Conservation (phyloP, 1,140 invertebrate species). For the Belonocnema kinseyi region DNA sequence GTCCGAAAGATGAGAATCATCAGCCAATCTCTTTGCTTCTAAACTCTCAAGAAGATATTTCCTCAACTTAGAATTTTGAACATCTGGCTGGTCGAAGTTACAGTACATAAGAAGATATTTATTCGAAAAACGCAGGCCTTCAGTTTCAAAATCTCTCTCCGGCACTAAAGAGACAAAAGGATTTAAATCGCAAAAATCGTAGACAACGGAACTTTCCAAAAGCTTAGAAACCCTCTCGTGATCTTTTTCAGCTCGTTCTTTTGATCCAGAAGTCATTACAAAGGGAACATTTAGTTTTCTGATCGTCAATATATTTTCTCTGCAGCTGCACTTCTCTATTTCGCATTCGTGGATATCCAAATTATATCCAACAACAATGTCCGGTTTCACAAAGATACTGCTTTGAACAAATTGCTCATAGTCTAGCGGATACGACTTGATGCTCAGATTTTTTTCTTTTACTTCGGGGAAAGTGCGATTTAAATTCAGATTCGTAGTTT, state of each 20-base stretch:
- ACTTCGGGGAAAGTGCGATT: not conserved
- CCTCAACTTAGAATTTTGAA: not conserved
- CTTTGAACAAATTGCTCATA: not conserved
- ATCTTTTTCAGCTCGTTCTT: not conserved
- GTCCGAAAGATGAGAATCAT: too few species aligned
- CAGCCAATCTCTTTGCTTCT: not conserved
- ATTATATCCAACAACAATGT: constrained; percentile 1
- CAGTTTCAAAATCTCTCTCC: not conserved
- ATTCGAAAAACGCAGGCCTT: not conserved
- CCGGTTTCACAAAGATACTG: not conserved
- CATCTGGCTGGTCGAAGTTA: not conserved
- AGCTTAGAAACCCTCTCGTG: not conserved
- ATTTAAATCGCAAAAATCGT: not conserved
- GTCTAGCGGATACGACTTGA: not conserved
- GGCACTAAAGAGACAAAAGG: not conserved
- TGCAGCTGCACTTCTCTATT: not conserved
- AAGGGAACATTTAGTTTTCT: not conserved
- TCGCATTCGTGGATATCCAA: constrained; percentile 10
- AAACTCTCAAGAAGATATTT: not conserved
- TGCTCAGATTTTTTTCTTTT: not conserved
- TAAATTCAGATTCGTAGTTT: not conserved
- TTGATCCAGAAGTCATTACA: not conserved
- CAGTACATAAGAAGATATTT: not conserved
- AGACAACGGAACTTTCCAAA: not conserved
- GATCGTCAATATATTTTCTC: not conserved